Conservation (phyloP, 2,113 vertebrate genomes). For the Fulmarus glacialis region DNA sequence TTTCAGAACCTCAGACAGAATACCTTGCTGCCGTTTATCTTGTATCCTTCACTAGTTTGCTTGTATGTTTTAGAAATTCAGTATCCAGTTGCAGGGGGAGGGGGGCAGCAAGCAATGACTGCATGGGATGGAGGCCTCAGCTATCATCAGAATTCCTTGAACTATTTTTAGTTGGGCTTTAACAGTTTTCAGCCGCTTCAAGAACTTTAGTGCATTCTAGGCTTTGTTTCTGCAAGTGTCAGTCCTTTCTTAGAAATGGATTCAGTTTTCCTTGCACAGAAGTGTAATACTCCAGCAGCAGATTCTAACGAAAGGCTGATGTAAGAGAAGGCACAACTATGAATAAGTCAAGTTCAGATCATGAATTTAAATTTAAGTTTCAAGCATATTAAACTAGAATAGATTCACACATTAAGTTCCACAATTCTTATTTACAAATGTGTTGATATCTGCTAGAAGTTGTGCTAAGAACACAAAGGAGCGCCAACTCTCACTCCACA, state of each 20-base stretch:
- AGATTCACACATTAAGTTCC: background rate
- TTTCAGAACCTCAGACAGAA: background rate
- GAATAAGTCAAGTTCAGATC: background rate
- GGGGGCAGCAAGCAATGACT: background rate
- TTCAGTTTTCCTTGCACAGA: background rate
- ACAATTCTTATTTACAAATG: background rate
- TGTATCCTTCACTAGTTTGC: background rate
- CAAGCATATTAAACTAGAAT: background rate
- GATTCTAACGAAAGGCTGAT: background rate
- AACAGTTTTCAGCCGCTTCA: background rate
- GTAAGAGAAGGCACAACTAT: background rate
- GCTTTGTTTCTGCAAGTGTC: background rate
- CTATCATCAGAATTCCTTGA: background rate
- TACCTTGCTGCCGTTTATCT: background rate
- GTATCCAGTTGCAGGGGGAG: background rate
- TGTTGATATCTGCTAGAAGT: background rate
- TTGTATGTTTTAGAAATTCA: background rate
- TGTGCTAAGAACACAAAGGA: background rate
- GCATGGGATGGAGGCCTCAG: background rate
- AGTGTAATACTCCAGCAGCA: background rate
- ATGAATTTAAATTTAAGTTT: background rate
- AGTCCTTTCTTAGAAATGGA: background rate
- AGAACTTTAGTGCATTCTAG: background rate
- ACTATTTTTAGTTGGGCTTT: background rate
- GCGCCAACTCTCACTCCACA: background rate